Percentiles rank a stretch among this genome's conserved stretches.
Evolutionary conservation across 2,113 vertebrate species (phyloP).

Genomic region (Spea multiplicata): DNA sequence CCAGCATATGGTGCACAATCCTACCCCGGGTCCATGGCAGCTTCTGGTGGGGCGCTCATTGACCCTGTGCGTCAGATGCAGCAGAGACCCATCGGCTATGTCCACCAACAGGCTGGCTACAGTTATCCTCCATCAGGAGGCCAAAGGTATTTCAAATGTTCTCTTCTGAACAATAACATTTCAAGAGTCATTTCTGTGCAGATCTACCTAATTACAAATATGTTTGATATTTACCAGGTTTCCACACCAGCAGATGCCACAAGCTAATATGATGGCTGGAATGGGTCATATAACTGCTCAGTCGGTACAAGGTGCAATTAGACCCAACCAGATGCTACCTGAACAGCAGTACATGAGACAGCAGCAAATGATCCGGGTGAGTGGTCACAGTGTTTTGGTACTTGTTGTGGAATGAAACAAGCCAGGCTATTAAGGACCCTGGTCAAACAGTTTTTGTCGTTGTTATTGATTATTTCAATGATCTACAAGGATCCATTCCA

Average conservation of each 20-base stretch:
- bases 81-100: conserved; percentile 90
- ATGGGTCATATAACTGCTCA: conserved; percentile 81
- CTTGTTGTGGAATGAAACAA: too few species aligned
- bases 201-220: background rate
- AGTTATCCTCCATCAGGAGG: conserved; percentile 78
- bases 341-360: conserved; percentile 75
- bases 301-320: conserved; percentile 79
- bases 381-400: background rate
- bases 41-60: conserved; percentile 80
- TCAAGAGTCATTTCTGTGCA: too few species aligned
- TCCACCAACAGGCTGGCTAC: conserved; percentile 90
- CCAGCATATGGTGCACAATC: conserved; percentile 80
- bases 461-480: too few species aligned
- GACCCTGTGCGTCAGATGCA: conserved; percentile 90
- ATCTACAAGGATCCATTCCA: too few species aligned
- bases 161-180: too few species aligned
- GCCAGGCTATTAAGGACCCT: too few species aligned
- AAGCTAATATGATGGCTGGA: conserved; percentile 80
- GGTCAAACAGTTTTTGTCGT: too few species aligned
- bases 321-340: conserved; percentile 84
- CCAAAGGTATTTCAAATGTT: conserved; percentile 72
- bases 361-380: conserved; percentile 69
- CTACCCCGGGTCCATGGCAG: conserved; percentile 85
- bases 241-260: conserved; percentile 86
- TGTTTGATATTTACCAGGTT: conserved; percentile 56